Evolutionary conservation across 2,888 invertebrate genomes (phyloP).

Genomic region (Eupeodes luniger): DNA sequence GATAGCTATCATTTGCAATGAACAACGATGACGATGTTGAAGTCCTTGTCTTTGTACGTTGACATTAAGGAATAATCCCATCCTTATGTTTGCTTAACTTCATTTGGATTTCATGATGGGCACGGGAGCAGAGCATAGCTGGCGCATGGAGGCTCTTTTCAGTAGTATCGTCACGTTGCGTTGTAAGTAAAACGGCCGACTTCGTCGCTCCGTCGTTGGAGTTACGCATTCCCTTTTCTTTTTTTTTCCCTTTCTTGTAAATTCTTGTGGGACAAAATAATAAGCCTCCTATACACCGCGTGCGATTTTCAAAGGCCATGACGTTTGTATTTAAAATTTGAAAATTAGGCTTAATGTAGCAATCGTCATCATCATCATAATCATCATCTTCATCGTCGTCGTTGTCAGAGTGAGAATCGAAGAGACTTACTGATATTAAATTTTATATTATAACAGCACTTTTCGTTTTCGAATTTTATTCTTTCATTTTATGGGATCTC

Average conservation of each 20-base stretch:
- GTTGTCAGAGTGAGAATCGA: not conserved
- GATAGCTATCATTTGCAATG: not conserved
- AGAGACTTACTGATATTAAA: not conserved
- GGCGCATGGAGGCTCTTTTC: not conserved
- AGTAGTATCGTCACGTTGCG: not conserved
- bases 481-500: slow-evolving; percentile 40
- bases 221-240: not conserved
- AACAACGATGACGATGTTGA: slow-evolving; percentile 32
- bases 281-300: not conserved
- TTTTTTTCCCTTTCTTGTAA: not conserved
- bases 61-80: slow-evolving; percentile 67
- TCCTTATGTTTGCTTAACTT: slow-evolving; percentile 62
- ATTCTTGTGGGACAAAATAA: slow-evolving; percentile 1
- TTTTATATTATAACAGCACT: slow-evolving; percentile 25
- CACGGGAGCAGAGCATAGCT: not conserved
- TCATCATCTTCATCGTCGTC: too few species aligned
- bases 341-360: slow-evolving; percentile 2
- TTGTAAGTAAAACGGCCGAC: too few species aligned
- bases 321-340: not conserved
- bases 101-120: slow-evolving; percentile 29
- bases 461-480: slow-evolving; percentile 31
- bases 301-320: not conserved
- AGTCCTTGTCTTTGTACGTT: slow-evolving; percentile 56
- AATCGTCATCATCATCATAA: not conserved
- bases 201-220: not conserved